Percentiles rank a stretch among this genome's conserved stretches.
Conservation (phyloP, 2,888 invertebrate species). For the Epistrophella euchroma region DNA sequence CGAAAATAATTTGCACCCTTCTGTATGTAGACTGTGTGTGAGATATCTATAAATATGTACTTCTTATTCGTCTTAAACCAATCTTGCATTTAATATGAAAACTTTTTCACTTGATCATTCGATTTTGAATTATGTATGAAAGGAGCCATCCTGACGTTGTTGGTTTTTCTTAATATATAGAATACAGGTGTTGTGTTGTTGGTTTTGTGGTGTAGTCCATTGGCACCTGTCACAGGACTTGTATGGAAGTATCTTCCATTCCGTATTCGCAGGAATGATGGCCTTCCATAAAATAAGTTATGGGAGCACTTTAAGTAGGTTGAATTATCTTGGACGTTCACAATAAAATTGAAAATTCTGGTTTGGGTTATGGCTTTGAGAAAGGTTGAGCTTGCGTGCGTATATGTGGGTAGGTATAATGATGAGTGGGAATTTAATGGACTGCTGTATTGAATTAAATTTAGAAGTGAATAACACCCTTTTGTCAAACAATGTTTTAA, state of each 20-base stretch:
- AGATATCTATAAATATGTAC: too few relatives aligned
- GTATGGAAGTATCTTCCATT: constrained; percentile 41
- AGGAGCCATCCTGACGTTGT: constrained; percentile 28
- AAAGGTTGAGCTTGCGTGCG: constrained; percentile 2
- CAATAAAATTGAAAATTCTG: constrained; percentile 61
- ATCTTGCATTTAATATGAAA: constrained; percentile 68
- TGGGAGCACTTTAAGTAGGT: constrained; percentile 43
- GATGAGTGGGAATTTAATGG: constrained; percentile 63
- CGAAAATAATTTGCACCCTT: neutral
- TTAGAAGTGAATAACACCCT: constrained; percentile 40
- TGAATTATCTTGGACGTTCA: constrained; percentile 47
- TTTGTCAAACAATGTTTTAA: constrained; percentile 45
- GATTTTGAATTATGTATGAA: constrained; percentile 75
- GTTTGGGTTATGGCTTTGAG: neutral
- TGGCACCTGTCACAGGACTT: constrained; percentile 56
- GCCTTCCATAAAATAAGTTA: constrained; percentile 50
- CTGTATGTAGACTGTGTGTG: neutral
- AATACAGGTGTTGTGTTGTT: constrained; percentile 8
- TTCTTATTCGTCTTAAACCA: constrained; percentile 29
- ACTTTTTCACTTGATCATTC: constrained; percentile 71
- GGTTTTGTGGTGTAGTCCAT: constrained; percentile 44
- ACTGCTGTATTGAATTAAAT: constrained; percentile 63
- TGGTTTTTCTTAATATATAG: constrained; percentile 25
- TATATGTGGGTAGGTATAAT: constrained; percentile 23
- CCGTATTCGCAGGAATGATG: neutral